Evolutionary conservation across 2,888 invertebrate species (phyloP).

Genomic region (Ophioninae sp.): DNA sequence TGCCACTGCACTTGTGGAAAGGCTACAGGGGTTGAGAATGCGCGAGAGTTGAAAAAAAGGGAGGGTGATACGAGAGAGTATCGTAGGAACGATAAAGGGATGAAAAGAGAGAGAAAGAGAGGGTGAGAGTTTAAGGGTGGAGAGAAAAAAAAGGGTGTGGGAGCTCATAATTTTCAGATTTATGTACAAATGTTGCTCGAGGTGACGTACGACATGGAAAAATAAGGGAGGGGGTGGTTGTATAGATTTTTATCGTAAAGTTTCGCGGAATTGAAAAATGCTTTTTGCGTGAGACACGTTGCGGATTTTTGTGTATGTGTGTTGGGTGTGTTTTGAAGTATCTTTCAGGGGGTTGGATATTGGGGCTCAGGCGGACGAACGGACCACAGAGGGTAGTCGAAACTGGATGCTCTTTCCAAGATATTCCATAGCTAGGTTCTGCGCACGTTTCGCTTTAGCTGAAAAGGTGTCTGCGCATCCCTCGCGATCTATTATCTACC

Average conservation of each 20-base stretch:
- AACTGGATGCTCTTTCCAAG: conserved; percentile 43
- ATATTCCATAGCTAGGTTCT: conserved; percentile 73
- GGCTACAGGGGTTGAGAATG: conserved; percentile 51
- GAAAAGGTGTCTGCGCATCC: conserved; percentile 45
- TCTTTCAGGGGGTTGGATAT: conserved; percentile 38
- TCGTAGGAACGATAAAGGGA: conserved; percentile 56
- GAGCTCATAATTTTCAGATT: conserved; percentile 80
- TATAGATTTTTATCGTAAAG: conserved; percentile 78
- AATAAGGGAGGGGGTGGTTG: conserved; percentile 58
- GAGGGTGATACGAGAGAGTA: conserved; percentile 30
- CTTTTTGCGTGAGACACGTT: conserved; percentile 66
- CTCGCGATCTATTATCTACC: conserved; percentile 61
- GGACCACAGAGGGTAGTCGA: conserved; percentile 47
- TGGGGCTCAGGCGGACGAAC: conserved; percentile 35
- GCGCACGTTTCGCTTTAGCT: conserved; percentile 53
- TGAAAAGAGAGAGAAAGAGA: conserved; percentile 25
- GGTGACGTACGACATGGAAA: conserved; percentile 49
- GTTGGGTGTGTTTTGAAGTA: conserved; percentile 23
- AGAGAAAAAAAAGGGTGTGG: conserved; percentile 48
- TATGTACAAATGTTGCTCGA: conserved; percentile 79
- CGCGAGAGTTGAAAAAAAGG: conserved; percentile 44
- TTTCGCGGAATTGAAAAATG: conserved; percentile 80
- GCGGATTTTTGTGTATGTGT: conserved; percentile 9
- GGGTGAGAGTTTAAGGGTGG: conserved; percentile 35
- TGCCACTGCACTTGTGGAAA: conserved; percentile 58